Conservation (phyloP, 64 coral and sea anemone genomes). For the Dendrophyllia cribrosa region DNA sequence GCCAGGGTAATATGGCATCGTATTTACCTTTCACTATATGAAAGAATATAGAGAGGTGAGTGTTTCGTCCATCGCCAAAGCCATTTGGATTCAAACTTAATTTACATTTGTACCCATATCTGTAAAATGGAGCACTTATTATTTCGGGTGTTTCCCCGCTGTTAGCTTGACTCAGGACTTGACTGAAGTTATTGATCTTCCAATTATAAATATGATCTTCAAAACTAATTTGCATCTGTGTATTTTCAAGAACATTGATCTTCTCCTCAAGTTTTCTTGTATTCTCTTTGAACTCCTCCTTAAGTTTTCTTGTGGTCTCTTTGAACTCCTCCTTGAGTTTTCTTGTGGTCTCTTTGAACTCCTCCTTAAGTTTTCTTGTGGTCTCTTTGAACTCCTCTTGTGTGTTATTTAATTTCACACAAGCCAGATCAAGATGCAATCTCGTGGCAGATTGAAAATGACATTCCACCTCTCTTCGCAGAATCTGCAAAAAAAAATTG, state of each 20-base stretch:
- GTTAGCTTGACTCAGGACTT: not conserved
- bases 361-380: not conserved
- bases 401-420: not conserved
- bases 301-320: not conserved
- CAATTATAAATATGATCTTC: not conserved
- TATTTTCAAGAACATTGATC: too few species aligned
- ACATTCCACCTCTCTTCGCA: not conserved
- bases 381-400: not conserved
- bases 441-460: not conserved
- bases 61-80: not conserved
- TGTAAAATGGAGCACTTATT: not conserved
- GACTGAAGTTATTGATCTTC: not conserved
- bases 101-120: not conserved
- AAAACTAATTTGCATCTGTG: not conserved
- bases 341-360: not conserved
- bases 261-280: not conserved
- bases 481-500: too few species aligned
- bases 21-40: constrained; percentile 13
- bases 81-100: not conserved
- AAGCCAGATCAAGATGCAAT: not conserved
- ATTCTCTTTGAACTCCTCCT: not conserved
- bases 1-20: constrained; percentile 9
- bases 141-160: not conserved
- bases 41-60: not conserved
- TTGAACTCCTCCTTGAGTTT: not conserved